These are phyloP conservation scores for Hephaestus fuliginosus DNA, from an alignment of 2,797 vertebrate genomes.

Conservation along the genomic window DNA sequence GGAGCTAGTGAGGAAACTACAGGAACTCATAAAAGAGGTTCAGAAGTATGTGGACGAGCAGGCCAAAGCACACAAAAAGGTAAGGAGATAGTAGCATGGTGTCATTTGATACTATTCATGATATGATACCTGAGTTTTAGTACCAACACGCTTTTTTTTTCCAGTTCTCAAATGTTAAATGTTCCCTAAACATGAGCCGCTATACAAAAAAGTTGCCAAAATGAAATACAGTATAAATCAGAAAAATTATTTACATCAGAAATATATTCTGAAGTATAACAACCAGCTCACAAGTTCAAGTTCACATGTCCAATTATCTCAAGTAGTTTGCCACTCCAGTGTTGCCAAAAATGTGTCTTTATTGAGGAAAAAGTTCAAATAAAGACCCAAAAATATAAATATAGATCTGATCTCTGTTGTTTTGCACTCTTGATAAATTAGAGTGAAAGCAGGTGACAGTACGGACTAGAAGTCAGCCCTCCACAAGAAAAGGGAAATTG, in stretches of 20 bases:
- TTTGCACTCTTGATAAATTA: not conserved
- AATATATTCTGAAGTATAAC: not conserved
- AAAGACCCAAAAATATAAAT: not conserved
- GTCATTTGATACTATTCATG: too few species aligned
- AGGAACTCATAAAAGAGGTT: slow-evolving; percentile 97
- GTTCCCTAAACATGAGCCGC: not conserved
- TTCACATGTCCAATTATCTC: not conserved
- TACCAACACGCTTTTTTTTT: not conserved
- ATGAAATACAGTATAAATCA: not conserved
- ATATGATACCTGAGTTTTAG: not conserved
- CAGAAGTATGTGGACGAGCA: slow-evolving; percentile 99
- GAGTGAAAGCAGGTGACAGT: not conserved
- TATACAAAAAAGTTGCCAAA: not conserved
- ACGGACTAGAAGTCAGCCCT: not conserved
- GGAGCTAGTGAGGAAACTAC: slow-evolving; percentile 95
- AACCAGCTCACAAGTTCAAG: not conserved
- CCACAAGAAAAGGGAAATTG: not conserved
- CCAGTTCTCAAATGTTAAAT: not conserved
- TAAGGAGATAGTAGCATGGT: slow-evolving; percentile 51
- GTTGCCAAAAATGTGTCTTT: not conserved
- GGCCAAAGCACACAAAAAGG: slow-evolving; percentile 98
- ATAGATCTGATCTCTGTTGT: too few species aligned
- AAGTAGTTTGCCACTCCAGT: slow-evolving; percentile 1
- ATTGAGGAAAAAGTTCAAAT: not conserved
- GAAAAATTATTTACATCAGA: not conserved